Conservation (phyloP, 1,140 invertebrate species). For the Drosophila mayri region DNA sequence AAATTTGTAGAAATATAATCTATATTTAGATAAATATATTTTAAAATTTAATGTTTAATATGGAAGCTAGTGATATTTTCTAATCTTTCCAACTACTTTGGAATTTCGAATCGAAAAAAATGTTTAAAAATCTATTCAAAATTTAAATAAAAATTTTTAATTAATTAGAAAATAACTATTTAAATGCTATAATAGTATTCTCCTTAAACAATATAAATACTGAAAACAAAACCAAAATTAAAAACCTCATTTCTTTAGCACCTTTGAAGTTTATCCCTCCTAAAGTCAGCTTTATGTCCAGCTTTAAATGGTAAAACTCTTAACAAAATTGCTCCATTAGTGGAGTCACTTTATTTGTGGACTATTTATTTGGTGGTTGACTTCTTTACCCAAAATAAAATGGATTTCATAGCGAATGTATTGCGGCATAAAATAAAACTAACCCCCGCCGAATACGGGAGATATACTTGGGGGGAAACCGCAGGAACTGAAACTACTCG, state of each 20-base stretch:
- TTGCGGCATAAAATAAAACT: conserved; percentile 34
- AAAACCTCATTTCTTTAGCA: not conserved
- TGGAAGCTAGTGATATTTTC: no score
- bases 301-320: conserved; percentile 8
- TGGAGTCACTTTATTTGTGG: conserved; percentile 8
- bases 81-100: no score
- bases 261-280: not conserved
- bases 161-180: not conserved
- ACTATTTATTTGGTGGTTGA: conserved; percentile 60
- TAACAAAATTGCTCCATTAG: conserved; percentile 37
- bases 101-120: no score
- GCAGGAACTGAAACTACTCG: conserved; percentile 48
- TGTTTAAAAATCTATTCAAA: no score
- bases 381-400: conserved; percentile 25
- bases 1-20: no score
- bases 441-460: conserved; percentile 17
- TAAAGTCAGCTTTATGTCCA: no score
- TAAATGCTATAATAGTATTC: not conserved
- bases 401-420: conserved; percentile 47
- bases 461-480: conserved; percentile 1
- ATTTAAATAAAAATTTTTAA: no score
- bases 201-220: not conserved
- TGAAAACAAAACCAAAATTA: not conserved
- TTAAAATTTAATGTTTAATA: no score
- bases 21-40: no score